Percentiles rank a stretch among this genome's conserved stretches.
Conservation (phyloP, 2,888 invertebrate species). For the Mayetiola destructor region DNA sequence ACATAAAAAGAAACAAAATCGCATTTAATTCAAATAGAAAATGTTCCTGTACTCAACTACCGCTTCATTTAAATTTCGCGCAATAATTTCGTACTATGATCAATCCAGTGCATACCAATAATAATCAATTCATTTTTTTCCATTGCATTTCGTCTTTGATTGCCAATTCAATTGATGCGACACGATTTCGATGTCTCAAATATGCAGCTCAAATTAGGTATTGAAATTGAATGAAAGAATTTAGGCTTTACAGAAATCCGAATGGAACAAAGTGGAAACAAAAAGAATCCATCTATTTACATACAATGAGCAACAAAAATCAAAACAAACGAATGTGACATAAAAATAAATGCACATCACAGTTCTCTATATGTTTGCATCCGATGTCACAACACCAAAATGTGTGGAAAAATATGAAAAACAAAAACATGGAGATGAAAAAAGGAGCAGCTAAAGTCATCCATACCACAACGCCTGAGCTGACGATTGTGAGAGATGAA, state of each 20-base stretch:
- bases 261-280: not conserved
- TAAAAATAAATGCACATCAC: slow-evolving; percentile 1
- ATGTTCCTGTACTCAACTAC: no score
- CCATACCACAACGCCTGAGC: no score
- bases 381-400: not conserved
- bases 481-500: no score
- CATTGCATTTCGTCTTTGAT: no score
- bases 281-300: not conserved
- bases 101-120: no score
- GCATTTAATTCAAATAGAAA: not conserved
- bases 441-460: not conserved
- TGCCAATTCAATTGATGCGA: no score
- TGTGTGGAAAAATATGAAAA: not conserved
- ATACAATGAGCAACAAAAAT: slow-evolving; percentile 12
- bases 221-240: slow-evolving; percentile 3
- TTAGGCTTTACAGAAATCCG: not conserved
- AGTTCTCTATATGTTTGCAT: not conserved
- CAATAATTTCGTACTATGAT: no score
- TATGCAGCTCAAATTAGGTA: no score
- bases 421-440: not conserved
- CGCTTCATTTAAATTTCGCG: no score
- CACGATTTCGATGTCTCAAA: no score
- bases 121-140: no score
- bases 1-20: not conserved
- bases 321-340: slow-evolving; percentile 8